These are phyloP conservation scores for Aromia moschata DNA, from an alignment of 2,888 invertebrate species.

Conservation along the genomic window DNA sequence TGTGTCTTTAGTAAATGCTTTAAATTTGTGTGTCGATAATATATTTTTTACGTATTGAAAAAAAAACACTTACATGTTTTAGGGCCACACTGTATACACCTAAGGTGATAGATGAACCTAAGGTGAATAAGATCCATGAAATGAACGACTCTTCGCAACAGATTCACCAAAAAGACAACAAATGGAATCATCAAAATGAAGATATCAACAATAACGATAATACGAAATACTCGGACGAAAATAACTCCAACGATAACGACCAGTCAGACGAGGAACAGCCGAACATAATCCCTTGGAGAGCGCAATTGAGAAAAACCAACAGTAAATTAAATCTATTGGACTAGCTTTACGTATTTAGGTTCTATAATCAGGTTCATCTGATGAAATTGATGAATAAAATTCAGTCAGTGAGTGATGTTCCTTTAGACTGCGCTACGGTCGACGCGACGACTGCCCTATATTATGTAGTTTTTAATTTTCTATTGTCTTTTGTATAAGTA, in stretches of 20 bases:
- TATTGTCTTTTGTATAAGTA: too few species aligned
- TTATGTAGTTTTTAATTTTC: too few species aligned
- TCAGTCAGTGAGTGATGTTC: neutral
- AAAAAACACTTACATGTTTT: too few species aligned
- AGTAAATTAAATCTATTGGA: slow-evolving; percentile 87
- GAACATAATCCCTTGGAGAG: slow-evolving; percentile 87
- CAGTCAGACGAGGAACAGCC: slow-evolving; percentile 65
- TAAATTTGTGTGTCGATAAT: too few species aligned
- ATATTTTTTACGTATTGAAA: too few species aligned
- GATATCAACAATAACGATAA: slow-evolving; percentile 60
- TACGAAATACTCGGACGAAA: slow-evolving; percentile 20
- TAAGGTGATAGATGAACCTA: slow-evolving; percentile 71
- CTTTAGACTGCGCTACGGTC: neutral
- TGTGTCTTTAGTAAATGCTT: too few species aligned
- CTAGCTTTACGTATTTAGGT: slow-evolving; percentile 47
- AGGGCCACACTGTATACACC: slow-evolving; percentile 78
- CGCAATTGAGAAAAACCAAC: slow-evolving; percentile 88
- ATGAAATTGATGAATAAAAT: neutral
- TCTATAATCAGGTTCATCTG: neutral
- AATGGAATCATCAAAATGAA: slow-evolving; percentile 54
- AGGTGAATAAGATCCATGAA: slow-evolving; percentile 61
- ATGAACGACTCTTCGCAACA: slow-evolving; percentile 63
- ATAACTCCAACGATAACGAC: slow-evolving; percentile 45
- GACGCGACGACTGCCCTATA: neutral
- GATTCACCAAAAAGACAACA: slow-evolving; percentile 49